Evolutionary conservation across 2,888 invertebrate species (phyloP), one percentile per base, ranked within the genome.

Genomic region (Thecocarcelia acutangulata): DNA sequence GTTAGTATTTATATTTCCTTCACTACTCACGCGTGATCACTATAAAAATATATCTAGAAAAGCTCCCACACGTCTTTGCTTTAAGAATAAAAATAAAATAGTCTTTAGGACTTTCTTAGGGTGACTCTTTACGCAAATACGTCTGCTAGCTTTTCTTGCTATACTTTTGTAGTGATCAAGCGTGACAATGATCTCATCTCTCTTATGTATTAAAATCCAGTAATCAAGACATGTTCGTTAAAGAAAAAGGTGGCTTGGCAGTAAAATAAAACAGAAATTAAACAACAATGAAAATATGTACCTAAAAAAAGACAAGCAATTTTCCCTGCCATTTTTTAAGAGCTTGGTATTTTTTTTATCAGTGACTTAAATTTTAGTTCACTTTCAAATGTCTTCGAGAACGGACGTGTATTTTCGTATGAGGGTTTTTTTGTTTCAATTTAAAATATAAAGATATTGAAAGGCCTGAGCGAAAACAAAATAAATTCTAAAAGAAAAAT

Each of bases 351-450:
- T 74, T 54, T 76, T 46, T 52, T 12, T 44, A 33, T 42, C 15
- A 42, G 72, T 54, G 11, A 48, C 15, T 80, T 48, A 17, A 52
- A 76, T 61, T 82, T 90, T 86, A 89, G 90, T 89, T 88, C 85
- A 89, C 87, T 89, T 90, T 87, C 86, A 88, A 85, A 87, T 87
- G 88, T 88, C 88, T 87, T 87, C 85, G 87, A 87, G 88, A 85
- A 86, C 87, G 88, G 90, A 88, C 89, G 88, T 86, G 85, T 80
- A 76, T 63, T 81, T 66, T 73, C 77, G 76, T 73, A 63, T 28
- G 28, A 28, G 6, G 6, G n/a, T n/a, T n/a, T n/a, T 37, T 33
- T 28, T 9, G 17, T 17, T 40, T 28, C 24, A 33, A 48, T 33
- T 19, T 56, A 17, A 48, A 33, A 40, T 37, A 19, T 56, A 42